Evolutionary conservation across 2,113 vertebrate species (phyloP).

Genomic region (Vanacampus margaritifer): DNA sequence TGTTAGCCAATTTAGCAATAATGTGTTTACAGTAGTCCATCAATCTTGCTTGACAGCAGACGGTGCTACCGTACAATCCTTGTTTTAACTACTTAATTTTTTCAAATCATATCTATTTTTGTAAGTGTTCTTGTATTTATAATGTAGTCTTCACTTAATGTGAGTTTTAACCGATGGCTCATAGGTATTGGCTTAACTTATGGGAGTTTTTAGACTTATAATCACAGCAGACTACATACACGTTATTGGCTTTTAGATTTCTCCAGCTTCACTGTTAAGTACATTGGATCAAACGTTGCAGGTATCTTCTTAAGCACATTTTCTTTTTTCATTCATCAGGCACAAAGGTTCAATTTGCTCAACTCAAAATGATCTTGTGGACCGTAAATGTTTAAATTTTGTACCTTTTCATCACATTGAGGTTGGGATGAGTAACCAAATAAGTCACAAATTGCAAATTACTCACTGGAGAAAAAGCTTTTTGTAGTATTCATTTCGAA

Average conservation of each 20-base stretch:
- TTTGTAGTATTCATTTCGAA: neutral
- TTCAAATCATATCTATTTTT: conserved; percentile 25
- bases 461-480: neutral
- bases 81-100: neutral
- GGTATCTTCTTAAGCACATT: neutral
- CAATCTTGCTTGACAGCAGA: conserved; percentile 33
- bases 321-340: neutral
- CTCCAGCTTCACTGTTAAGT: neutral
- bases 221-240: no score
- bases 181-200: neutral
- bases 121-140: conserved; percentile 8
- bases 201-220: neutral
- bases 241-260: neutral
- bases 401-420: neutral
- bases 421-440: neutral
- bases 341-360: neutral
- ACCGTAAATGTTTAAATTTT: neutral
- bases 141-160: conserved; percentile 5
- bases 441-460: neutral
- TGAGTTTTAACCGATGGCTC: conserved; percentile 19
- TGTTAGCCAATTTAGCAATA: neutral
- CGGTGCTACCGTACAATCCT: conserved; percentile 20
- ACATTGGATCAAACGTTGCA: neutral
- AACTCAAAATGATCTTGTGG: neutral
- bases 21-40: neutral